Base-by-base conservation (phyloP, 2,888 invertebrate species). In the Agrochola macilenta region DNA sequence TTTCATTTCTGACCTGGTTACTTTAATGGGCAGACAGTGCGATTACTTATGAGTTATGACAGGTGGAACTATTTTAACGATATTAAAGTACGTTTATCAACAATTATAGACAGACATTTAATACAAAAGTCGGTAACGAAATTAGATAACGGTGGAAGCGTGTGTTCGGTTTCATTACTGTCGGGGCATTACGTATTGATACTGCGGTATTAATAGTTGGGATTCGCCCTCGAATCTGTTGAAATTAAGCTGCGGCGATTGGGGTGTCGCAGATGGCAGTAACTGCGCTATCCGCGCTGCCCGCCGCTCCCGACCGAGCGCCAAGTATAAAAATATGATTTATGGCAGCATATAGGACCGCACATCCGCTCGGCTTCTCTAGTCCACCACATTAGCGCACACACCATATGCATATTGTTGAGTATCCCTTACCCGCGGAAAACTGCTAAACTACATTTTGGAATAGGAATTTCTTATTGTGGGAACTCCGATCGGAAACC, bases 201-300 rank as follows among this genome's bases (percentile, higher is more conserved):
- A 92, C 91, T 91, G 90, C 91, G 87, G 90, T 92, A 94, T 94
- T 94, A 94, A 93, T 94, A 93, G 92, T 93, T 91, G 90, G 91
- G 94, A 93, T 93, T 92, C 93, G 90, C 93, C 94, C 93, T 94
- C 90, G 91, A 93, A 95, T 95, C 93, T 94, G 93, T 93, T 90
- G 93, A 94, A 95, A 96, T 95, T 94, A 95, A 95, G 92, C 93
- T 91, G 92, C 91, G 91, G 93, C 92, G 88, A 94, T 94, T 94
- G 95, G 95, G 95, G 94, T 94, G 95, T 92, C 95, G 89, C 96
- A 96, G 95, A 95, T 96, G 96, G 94, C 88, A 88, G 91, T 95
- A 95, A 96, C 95, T 92, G 95, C 95, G 93, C 90, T 91, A 90
- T 92, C 91, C 89, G 87, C 86, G 89, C 89, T 91, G 88, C 88